A percentile compares a stretch with the other conserved stretches of the same genome.
Conservation (phyloP, 2,888 invertebrate genomes). For the Eristalinus aeneus region DNA sequence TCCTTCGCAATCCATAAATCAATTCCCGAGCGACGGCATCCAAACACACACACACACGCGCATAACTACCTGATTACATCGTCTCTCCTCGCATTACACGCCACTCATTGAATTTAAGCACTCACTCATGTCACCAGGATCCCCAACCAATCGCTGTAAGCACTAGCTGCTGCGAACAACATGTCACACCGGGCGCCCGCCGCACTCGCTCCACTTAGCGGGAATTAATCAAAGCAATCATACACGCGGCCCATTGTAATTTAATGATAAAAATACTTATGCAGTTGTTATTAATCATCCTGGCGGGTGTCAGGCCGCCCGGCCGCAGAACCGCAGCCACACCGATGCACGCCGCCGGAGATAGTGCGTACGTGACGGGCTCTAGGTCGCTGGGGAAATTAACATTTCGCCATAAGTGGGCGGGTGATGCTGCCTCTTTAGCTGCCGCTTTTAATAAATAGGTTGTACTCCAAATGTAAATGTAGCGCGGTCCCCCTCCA, state of each 20-base stretch:
- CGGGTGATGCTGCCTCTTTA: conserved; percentile 59
- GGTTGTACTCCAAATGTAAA: conserved; percentile 62
- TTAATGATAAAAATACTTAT: conserved; percentile 28
- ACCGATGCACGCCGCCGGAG: background rate
- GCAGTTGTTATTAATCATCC: conserved; percentile 50
- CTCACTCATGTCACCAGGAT: background rate
- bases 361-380: conserved; percentile 47
- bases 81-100: background rate
- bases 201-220: conserved; percentile 11
- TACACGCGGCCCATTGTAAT: conserved; percentile 30
- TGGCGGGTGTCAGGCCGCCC: background rate
- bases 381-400: conserved; percentile 66
- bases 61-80: background rate
- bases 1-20: background rate
- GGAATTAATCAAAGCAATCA: conserved; percentile 49
- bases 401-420: conserved; percentile 65
- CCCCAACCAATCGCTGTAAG: background rate
- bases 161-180: background rate
- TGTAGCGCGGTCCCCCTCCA: conserved; percentile 13
- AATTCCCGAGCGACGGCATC: background rate
- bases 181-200: conserved; percentile 5
- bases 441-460: conserved; percentile 60
- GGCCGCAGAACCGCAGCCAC: conserved; percentile 9
- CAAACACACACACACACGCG: background rate
- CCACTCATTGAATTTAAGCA: background rate